These are phyloP conservation scores for Rhinophrynus dorsalis DNA, from an alignment of 2,797 vertebrate species.

Conservation along the genomic window DNA sequence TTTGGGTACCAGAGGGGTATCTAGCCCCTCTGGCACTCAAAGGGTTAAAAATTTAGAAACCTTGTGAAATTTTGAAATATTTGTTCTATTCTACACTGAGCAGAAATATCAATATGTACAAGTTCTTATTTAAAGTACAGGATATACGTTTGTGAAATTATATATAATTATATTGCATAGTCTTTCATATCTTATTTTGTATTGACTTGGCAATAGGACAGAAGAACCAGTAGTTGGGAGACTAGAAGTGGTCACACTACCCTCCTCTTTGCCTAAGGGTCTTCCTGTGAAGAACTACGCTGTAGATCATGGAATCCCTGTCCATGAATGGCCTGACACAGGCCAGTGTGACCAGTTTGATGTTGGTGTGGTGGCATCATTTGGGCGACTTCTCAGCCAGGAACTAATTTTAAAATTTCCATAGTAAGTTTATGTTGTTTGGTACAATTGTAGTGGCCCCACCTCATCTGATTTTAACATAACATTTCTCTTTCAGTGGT, in stretches of 20 bases:
- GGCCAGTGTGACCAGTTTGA: slow-evolving; percentile 73
- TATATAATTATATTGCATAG: no score
- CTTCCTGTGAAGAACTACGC: slow-evolving; percentile 82
- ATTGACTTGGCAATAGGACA: not conserved
- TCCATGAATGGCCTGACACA: slow-evolving; percentile 81
- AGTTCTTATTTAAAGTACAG: no score
- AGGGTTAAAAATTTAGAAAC: no score
- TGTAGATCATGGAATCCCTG: slow-evolving; percentile 65
- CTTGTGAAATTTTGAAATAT: no score
- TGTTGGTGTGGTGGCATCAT: slow-evolving; percentile 91
- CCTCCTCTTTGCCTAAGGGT: slow-evolving; percentile 51
- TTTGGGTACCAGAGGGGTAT: no score
- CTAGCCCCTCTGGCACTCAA: no score
- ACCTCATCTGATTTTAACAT: slow-evolving; percentile 26
- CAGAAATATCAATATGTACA: no score
- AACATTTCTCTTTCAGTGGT: slow-evolving; percentile 69
- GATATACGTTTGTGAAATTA: no score
- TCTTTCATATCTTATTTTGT: not conserved
- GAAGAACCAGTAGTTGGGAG: slow-evolving; percentile 65
- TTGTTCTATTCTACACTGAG: no score
- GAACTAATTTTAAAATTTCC: slow-evolving; percentile 86
- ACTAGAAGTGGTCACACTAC: slow-evolving; percentile 85
- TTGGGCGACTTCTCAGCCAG: slow-evolving; percentile 84
- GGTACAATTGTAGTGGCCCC: not conserved
- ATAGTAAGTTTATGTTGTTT: slow-evolving; percentile 70